phyloP scores from a whole-genome alignment of 2,113 vertebrate species.

The Formicarius rufipectus region DNA sequence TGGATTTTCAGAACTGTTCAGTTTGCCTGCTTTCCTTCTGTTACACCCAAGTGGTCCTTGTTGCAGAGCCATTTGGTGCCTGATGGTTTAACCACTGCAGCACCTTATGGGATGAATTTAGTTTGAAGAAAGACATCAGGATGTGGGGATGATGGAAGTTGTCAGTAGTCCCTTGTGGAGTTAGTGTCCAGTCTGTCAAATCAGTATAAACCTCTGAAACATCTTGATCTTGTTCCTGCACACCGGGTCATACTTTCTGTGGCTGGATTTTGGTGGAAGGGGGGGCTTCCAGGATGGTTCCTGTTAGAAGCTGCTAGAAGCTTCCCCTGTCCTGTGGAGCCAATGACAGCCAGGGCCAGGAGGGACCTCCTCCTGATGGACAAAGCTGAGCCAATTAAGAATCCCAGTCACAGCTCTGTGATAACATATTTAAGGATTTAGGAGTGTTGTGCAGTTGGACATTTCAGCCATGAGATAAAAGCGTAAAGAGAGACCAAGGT shows the following conservation, averaged over 20 bases:
- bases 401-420: no score
- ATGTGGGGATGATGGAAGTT: background rate
- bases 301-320: no score
- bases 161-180: rapidly evolving
- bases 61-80: background rate
- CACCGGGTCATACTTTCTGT: background rate
- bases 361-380: no score
- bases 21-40: background rate
- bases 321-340: no score
- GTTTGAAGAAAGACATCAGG: background rate
- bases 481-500: no score
- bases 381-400: no score
- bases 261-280: no score
- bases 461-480: no score
- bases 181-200: background rate
- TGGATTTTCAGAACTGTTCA: background rate
- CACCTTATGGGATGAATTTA: background rate
- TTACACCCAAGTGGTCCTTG: background rate
- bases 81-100: background rate
- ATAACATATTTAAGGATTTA: no score
- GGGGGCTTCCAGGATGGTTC: no score
- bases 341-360: no score
- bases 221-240: background rate
- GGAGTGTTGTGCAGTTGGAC: no score
- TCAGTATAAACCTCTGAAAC: background rate